Evolutionary conservation across 2,113 vertebrate genomes (phyloP), one percentile per base, ranked within the genome.

Genomic region (Mesocricetus auratus): DNA sequence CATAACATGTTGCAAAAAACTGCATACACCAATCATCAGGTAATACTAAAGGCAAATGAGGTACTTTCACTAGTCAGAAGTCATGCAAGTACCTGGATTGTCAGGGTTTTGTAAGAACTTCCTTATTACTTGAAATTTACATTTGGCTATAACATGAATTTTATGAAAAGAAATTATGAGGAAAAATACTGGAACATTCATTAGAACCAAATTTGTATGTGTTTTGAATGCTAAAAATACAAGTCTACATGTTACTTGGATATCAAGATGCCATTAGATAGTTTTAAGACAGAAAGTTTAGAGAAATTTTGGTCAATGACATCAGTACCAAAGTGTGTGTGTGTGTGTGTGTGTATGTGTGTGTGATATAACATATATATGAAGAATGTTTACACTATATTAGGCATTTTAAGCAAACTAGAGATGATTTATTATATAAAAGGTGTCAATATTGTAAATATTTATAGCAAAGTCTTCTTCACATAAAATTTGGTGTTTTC

Each of bases 241-340:
- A 81, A 92, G 21, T 74, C 81, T 22, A 77, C 9, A 47, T 10
- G 64, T 36, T 89, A 66, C 50, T 56, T 88, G 42, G 31, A 58
- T 75, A 89, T 92, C 24, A 83, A 93, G 31, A 86, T 90, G 33
- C 26, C 39, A 91, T 8, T 60, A 26, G 60, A 86, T 2, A 1
- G 91, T 69, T 87, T 89, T 85, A 31, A 85, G 8, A 17, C n/a
- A 92, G 42, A 86, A 90, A 69, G 21, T 71, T 88, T 92, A 79
- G 42, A 94, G 31, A 69, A 93, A 77, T 53, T 42, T 92, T 45
- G 21, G 29, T 66, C 17, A 42, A 31, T 60, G 16, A 56, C 8
- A 17, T 5, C 21, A 60, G 78, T 8, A 56, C 31, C 9, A 36
- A 16, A 36, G 31, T 56, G 31, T 56, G 17, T 79, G 45, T 53